Evolutionary conservation across 2,797 vertebrate genomes (phyloP).

Genomic region (Rousettus madagascariensis): DNA sequence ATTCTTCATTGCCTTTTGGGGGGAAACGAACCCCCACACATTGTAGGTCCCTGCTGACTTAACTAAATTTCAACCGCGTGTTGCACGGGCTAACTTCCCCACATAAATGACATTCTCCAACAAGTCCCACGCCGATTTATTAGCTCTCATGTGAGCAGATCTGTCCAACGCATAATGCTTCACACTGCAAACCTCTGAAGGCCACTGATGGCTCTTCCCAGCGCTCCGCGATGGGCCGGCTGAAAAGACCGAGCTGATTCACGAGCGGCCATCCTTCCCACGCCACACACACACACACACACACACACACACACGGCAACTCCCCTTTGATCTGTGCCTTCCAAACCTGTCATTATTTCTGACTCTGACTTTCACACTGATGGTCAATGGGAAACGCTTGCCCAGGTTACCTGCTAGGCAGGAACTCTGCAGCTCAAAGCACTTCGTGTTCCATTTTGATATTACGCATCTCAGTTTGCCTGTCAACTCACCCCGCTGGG

Average conservation of each 20-base stretch:
- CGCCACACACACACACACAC: neutral
- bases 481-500: neutral
- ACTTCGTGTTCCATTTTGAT: neutral
- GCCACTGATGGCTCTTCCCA: neutral
- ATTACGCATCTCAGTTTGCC: neutral
- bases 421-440: neutral
- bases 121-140: slow-evolving; percentile 17
- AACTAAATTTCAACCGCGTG: slow-evolving; percentile 13
- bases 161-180: neutral
- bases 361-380: slow-evolving; percentile 47
- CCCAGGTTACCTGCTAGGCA: neutral
- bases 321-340: slow-evolving; percentile 63
- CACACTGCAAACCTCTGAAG: neutral
- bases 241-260: neutral
- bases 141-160: neutral
- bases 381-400: neutral
- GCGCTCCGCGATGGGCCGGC: neutral
- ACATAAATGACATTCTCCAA: slow-evolving; percentile 6
- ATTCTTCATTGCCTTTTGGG: neutral
- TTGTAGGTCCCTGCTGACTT: neutral
- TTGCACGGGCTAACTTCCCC: neutral
- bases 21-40: neutral
- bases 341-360: slow-evolving; percentile 57
- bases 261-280: neutral
- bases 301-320: slow-evolving; percentile 29